phyloP scores from a whole-genome alignment of 2,113 vertebrate genomes.

The Dipodomys spectabilis region DNA sequence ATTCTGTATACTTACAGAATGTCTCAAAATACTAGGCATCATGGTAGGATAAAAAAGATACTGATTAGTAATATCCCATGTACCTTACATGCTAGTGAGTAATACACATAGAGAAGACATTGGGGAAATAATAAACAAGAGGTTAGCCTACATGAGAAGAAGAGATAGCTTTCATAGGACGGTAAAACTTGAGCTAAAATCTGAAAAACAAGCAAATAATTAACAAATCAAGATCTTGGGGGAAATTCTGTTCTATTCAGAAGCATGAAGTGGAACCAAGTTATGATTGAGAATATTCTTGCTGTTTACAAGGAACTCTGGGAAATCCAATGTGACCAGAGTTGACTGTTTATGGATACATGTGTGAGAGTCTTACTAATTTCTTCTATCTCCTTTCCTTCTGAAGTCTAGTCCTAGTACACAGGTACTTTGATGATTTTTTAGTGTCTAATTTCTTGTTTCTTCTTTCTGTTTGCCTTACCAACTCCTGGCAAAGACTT shows the following conservation, averaged over 20 bases:
- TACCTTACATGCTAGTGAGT: not conserved
- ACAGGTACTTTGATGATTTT: not conserved
- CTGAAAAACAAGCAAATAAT: not conserved
- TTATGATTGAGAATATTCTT: too few relatives aligned
- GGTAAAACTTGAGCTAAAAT: not conserved
- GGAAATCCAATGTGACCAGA: not conserved
- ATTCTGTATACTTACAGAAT: not conserved
- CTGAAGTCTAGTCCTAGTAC: not conserved
- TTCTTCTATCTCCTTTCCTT: not conserved
- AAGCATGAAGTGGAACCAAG: not conserved
- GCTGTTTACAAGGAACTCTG: too few relatives aligned
- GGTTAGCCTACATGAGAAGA: not conserved
- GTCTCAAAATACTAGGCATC: not conserved
- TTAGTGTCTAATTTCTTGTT: not conserved
- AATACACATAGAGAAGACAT: not conserved
- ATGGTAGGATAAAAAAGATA: not conserved
- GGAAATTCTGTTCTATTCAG: not conserved
- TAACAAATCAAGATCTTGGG: not conserved
- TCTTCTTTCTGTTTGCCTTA: not conserved
- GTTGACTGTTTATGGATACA: fast-evolving
- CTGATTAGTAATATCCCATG: fast-evolving
- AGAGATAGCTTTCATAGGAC: not conserved
- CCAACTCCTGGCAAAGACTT: not conserved
- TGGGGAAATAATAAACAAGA: not conserved
- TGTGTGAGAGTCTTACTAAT: not conserved